A percentile compares a stretch with the other conserved stretches of the same genome.
Evolutionary conservation across 2,113 vertebrate species (phyloP).

Genomic region (Agelaius phoeniceus): DNA sequence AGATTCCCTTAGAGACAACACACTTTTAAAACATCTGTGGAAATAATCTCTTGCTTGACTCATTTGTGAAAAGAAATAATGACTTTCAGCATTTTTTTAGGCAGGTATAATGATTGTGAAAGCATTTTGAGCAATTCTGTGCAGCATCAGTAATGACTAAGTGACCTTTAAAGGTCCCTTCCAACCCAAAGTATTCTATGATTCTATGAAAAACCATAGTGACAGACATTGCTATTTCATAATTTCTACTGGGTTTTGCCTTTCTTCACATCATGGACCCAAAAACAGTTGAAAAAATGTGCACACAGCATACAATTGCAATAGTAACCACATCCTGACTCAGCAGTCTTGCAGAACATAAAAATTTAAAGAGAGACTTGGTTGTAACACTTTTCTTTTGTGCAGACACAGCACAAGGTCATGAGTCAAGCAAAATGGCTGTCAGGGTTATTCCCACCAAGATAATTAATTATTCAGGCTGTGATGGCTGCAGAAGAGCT

Average conservation of each 20-base stretch:
- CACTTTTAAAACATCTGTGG: slow-evolving; percentile 23
- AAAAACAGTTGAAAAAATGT: background rate
- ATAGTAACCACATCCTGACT: background rate
- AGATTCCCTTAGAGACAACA: slow-evolving; percentile 10
- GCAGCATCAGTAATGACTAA: background rate
- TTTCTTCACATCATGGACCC: background rate
- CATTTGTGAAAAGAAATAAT: slow-evolving; percentile 40
- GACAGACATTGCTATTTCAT: slow-evolving; percentile 23
- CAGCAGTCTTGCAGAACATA: slow-evolving; percentile 1
- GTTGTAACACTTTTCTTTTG: background rate
- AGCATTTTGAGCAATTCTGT: background rate
- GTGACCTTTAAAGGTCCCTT: background rate
- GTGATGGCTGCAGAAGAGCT: background rate
- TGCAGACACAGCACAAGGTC: slow-evolving; percentile 25
- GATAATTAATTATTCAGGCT: slow-evolving; percentile 19
- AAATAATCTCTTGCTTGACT: slow-evolving; percentile 30
- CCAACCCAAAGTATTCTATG: background rate
- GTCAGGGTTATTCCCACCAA: slow-evolving; percentile 26
- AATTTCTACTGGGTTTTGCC: slow-evolving; percentile 38
- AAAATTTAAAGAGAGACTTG: slow-evolving; percentile 34
- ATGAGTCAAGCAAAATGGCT: slow-evolving; percentile 33
- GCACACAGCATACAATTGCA: background rate
- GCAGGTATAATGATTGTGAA: background rate
- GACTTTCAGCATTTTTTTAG: slow-evolving; percentile 45
- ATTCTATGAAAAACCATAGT: background rate